A percentile compares a stretch with the other conserved stretches of the same genome.
phyloP scores from a whole-genome alignment of 2,888 invertebrate species.

The Apamea sordens region DNA sequence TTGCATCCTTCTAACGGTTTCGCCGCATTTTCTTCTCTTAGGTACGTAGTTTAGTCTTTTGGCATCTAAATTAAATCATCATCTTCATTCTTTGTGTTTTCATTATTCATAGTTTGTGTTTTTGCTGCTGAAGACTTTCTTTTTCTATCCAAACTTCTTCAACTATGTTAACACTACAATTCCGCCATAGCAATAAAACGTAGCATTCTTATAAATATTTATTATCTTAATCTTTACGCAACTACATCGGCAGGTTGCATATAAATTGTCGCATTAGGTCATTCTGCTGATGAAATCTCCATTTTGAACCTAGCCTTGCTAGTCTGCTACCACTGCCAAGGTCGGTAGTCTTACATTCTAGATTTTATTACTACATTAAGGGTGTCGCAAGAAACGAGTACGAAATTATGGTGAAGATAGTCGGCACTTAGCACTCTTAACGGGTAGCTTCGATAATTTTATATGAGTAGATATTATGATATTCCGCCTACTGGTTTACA shows the following conservation, averaged over 20 bases:
- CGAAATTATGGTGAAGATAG: slow-evolving; percentile 40
- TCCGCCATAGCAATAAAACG: slow-evolving; percentile 12
- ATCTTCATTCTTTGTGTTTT: background rate
- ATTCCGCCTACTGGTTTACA: slow-evolving; percentile 2
- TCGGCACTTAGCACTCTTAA: slow-evolving; percentile 32
- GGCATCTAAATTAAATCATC: too few species aligned
- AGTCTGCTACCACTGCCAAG: slow-evolving; percentile 44
- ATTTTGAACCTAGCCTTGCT: slow-evolving; percentile 22
- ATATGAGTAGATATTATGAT: slow-evolving; percentile 21
- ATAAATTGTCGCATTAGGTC: slow-evolving; percentile 44
- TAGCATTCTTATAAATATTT: slow-evolving; percentile 38
- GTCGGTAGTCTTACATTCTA: slow-evolving; percentile 32
- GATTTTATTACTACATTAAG: slow-evolving; percentile 42
- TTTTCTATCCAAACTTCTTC: background rate
- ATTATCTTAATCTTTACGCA: slow-evolving; percentile 51
- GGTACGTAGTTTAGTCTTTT: background rate
- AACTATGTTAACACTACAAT: background rate
- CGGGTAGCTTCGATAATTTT: slow-evolving; percentile 26
- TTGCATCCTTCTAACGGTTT: background rate
- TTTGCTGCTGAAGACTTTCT: background rate
- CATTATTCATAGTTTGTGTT: background rate
- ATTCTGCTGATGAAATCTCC: slow-evolving; percentile 44
- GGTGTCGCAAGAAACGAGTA: slow-evolving; percentile 5
- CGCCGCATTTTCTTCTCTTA: background rate
- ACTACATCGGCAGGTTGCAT: slow-evolving; percentile 31